Evolutionary conservation across 2,797 vertebrate genomes (phyloP), one percentile per base, ranked within the genome.

Genomic region (Euphonia xanthogaster): DNA sequence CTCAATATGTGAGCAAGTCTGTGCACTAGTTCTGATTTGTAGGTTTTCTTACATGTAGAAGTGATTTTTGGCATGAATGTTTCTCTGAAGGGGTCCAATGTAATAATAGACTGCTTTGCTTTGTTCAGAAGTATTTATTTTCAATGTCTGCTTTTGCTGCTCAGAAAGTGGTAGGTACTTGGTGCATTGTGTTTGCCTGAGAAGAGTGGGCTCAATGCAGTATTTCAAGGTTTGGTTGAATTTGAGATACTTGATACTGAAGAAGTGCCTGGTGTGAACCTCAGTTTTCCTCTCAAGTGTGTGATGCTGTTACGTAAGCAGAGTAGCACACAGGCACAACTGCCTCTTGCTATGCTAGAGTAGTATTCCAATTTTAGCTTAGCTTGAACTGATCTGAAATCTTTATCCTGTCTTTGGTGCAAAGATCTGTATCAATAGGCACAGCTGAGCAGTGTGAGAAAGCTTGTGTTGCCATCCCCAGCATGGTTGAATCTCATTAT

Each of bases 141-240:
- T 96, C 90, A 73, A n/a, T 85, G 61, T 87, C 68, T 90, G 72
- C n/a, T 65, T 92, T 94, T 88, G 82, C 65, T 50, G 42, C 50
- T 77, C 50, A 47, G 53, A 57, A 57, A 33, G 14, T 48, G 67
- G 44, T 50, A 76, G 45, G 28, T n/a, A 39, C 81, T 91, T 48
- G 55, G 23, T 61, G 61, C 79, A 45, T 27, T 88, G 44, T 74
- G 63, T 85, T 71, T 66, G 50, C 4, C 0, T 81, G 91, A 90
- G 68, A 14, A 37, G 71, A 61, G 47, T 68, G 31, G 57, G 51
- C 78, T 85, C 70, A 28, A 47, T 14, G 22, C 31, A 30, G 30
- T 61, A 2, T 55, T 70, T 74, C 80, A 67, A 79, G 42, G 31
- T 63, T 84, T 70, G 16, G 83, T 76, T 73, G 27, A 24, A 10